phyloP scores from a whole-genome alignment of 2,113 vertebrate genomes.

The Onychostruthus taczanowskii region DNA sequence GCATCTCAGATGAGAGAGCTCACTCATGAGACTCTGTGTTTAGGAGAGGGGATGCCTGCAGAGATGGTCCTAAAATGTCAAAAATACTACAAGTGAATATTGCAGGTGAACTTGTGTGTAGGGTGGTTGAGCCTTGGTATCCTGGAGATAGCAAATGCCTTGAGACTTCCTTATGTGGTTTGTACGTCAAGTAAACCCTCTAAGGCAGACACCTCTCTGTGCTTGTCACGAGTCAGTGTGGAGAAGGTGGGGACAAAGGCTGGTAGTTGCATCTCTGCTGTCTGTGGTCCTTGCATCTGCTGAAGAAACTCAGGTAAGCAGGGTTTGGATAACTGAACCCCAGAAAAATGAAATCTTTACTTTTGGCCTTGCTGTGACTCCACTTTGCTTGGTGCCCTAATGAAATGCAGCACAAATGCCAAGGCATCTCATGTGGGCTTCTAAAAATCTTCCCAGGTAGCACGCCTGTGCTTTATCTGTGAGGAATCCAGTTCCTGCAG shows the following conservation, averaged over 20 bases:
- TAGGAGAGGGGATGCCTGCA: not conserved
- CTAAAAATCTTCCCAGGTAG: not conserved
- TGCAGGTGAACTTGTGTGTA: not conserved
- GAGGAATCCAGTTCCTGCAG: not conserved
- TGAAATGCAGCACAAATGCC: not conserved
- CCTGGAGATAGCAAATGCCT: not conserved
- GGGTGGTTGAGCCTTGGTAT: not conserved
- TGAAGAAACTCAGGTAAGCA: not conserved
- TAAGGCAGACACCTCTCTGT: not conserved
- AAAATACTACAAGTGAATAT: not conserved
- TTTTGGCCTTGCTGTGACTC: not conserved
- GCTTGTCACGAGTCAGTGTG: rapidly evolving
- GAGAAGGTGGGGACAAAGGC: not conserved
- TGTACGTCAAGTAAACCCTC: not conserved
- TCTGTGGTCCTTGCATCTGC: not conserved
- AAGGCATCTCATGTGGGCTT: not conserved
- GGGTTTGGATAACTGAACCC: not conserved
- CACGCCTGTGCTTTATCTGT: not conserved
- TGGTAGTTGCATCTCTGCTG: not conserved
- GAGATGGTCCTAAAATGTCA: not conserved
- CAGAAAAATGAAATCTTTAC: not conserved
- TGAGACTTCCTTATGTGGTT: not conserved
- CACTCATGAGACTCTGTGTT: not conserved
- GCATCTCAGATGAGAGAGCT: not conserved
- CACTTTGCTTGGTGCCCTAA: not conserved